Evolutionary conservation across 2,113 vertebrate species (phyloP).

Genomic region (Tonatia bakeri): DNA sequence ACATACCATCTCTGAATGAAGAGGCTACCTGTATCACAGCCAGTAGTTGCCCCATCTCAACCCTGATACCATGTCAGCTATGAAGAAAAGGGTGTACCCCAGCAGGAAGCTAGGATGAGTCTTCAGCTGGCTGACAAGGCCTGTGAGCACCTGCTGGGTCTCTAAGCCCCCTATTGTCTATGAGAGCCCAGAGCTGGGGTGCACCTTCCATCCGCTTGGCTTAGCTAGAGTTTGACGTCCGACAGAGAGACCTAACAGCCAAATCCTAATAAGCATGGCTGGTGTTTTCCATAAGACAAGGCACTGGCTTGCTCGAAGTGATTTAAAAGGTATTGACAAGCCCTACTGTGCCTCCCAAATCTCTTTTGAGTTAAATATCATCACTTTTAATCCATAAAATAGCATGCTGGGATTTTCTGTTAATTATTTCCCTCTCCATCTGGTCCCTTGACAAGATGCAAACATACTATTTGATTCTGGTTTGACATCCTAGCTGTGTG

Average conservation of each 20-base stretch:
- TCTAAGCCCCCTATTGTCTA: not conserved
- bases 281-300: constrained; percentile 26
- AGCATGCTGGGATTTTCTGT: constrained; percentile 14
- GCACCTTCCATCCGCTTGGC: not conserved
- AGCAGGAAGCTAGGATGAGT: not conserved
- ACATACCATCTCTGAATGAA: not conserved
- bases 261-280: not conserved
- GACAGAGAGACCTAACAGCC: not conserved
- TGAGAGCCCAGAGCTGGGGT: not conserved
- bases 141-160: not conserved
- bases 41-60: not conserved
- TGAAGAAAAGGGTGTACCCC: not conserved
- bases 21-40: not conserved
- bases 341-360: not conserved
- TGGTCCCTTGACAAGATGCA: not conserved
- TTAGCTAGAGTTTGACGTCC: not conserved
- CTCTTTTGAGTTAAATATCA: constrained; percentile 37
- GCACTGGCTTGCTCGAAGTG: not conserved
- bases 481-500: not conserved
- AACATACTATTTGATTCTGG: constrained; percentile 21
- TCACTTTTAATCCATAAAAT: constrained; percentile 2
- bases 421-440: constrained; percentile 27
- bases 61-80: not conserved
- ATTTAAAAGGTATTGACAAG: not conserved
- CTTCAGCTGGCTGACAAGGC: not conserved